Conservation (phyloP, 2,113 vertebrate species). For the Antidorcas marsupialis region DNA sequence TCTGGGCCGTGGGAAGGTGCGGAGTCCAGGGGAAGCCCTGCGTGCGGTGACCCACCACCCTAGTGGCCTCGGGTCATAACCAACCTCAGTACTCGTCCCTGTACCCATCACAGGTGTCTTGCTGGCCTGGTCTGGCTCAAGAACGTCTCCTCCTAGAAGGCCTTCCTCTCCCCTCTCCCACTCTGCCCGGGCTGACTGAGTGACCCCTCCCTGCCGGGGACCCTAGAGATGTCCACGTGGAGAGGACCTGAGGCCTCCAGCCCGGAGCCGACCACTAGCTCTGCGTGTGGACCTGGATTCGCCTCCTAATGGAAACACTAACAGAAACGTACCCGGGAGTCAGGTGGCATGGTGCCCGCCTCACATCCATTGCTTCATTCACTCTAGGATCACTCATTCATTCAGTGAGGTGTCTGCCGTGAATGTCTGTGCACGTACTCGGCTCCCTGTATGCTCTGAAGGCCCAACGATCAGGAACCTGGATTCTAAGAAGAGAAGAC, state of each 20-base stretch:
- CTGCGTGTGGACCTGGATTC: neutral
- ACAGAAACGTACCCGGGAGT: accelerated
- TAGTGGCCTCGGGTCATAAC: no score
- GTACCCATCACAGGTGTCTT: accelerated
- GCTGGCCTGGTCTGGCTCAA: accelerated
- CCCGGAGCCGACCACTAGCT: neutral
- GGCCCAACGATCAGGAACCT: neutral
- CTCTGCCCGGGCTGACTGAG: neutral
- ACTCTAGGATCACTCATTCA: neutral
- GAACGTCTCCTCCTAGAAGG: neutral
- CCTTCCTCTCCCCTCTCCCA: neutral
- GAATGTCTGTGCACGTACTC: accelerated
- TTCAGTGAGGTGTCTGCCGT: accelerated
- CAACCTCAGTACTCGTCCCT: accelerated
- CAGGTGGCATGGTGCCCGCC: accelerated
- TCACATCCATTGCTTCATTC: no score
- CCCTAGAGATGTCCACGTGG: neutral
- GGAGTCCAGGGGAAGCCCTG: accelerated
- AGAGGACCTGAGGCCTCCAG: neutral
- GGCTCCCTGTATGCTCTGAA: no score
- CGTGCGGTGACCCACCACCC: accelerated
- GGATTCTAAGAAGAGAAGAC: no score
- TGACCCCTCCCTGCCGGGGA: neutral
- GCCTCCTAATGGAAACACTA: neutral
- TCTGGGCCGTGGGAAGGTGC: accelerated